Percentiles rank a stretch among this genome's conserved stretches.
These are phyloP conservation scores for Umimayanthus chanpuru DNA, from an alignment of 92 coral and sea anemone species.

Conservation along the genomic window DNA sequence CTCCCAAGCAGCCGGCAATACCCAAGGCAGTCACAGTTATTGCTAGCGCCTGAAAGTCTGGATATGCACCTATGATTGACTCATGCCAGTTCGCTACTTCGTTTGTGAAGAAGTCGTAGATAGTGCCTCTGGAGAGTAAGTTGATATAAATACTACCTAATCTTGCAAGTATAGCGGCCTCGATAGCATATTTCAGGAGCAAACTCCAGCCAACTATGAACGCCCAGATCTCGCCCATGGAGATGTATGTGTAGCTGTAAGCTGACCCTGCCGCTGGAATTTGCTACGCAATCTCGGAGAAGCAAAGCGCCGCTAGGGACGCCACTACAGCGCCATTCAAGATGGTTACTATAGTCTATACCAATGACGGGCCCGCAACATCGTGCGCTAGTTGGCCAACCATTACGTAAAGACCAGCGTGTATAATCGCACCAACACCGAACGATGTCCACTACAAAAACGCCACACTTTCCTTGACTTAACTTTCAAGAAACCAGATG, in stretches of 20 bases:
- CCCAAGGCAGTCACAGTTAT: constrained; percentile 58
- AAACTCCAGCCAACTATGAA: constrained; percentile 83
- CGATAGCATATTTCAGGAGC: constrained; percentile 66
- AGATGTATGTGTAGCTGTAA: constrained; percentile 75
- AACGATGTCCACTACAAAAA: constrained; percentile 73
- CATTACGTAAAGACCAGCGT: constrained; percentile 84
- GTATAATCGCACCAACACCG: constrained; percentile 72
- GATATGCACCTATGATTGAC: constrained; percentile 53
- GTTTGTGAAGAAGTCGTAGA: constrained; percentile 48
- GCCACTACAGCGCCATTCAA: constrained; percentile 72
- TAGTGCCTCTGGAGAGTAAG: constrained; percentile 57
- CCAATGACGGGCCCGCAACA: constrained; percentile 79
- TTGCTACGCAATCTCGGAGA: constrained; percentile 78
- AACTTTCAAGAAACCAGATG: constrained; percentile 60
- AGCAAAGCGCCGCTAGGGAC: constrained; percentile 70
- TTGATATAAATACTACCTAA: constrained; percentile 71
- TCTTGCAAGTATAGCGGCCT: constrained; percentile 72
- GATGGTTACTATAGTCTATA: constrained; percentile 75
- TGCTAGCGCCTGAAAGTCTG: constrained; percentile 70
- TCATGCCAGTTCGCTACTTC: constrained; percentile 57
- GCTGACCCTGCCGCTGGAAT: constrained; percentile 81
- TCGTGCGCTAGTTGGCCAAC: constrained; percentile 70
- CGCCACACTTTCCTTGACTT: constrained; percentile 71
- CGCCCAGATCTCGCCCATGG: constrained; percentile 83
- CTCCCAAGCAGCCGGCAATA: constrained; percentile 70